Evolutionary conservation across 2,113 vertebrate genomes (phyloP).

Genomic region (Chaetops frenatus): DNA sequence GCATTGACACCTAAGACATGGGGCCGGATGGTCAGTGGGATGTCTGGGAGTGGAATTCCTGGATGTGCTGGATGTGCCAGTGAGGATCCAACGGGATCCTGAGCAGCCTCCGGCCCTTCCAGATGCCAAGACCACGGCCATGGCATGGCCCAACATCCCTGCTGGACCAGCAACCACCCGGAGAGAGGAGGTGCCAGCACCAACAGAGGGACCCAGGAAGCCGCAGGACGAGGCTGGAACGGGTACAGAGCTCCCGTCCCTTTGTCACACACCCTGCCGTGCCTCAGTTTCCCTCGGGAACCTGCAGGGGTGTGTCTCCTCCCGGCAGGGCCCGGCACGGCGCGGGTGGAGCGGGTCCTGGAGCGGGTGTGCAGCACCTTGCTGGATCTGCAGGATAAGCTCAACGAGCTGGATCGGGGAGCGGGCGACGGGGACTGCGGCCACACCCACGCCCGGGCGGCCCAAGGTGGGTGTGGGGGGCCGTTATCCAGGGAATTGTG

Average conservation of each 20-base stretch:
- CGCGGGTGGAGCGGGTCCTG: constrained; percentile 48
- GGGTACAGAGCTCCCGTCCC: neutral
- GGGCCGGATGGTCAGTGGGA: too few relatives aligned
- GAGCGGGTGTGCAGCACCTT: constrained; percentile 75
- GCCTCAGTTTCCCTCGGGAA: neutral
- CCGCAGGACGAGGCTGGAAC: neutral
- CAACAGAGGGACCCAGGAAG: neutral
- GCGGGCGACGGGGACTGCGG: constrained; percentile 92
- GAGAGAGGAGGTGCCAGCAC: constrained; percentile 48
- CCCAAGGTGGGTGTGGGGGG: constrained; percentile 71
- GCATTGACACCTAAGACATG: too few relatives aligned
- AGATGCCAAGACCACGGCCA: constrained; percentile 84
- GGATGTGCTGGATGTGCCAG: too few relatives aligned
- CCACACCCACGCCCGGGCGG: constrained; percentile 84
- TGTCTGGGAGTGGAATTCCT: neutral
- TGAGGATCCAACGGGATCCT: accelerated
- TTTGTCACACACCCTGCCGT: accelerated
- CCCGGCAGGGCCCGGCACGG: constrained; percentile 56
- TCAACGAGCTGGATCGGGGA: constrained; percentile 86
- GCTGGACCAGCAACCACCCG: constrained; percentile 46
- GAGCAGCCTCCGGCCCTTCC: neutral
- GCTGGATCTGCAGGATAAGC: constrained; percentile 75
- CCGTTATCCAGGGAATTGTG: accelerated
- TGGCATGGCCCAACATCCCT: constrained; percentile 83
- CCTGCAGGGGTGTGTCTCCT: accelerated